Percentiles rank a stretch among this genome's conserved stretches.
Evolutionary conservation across 2,888 invertebrate genomes (phyloP).

Genomic region (Thecocarcelia acutangulata): DNA sequence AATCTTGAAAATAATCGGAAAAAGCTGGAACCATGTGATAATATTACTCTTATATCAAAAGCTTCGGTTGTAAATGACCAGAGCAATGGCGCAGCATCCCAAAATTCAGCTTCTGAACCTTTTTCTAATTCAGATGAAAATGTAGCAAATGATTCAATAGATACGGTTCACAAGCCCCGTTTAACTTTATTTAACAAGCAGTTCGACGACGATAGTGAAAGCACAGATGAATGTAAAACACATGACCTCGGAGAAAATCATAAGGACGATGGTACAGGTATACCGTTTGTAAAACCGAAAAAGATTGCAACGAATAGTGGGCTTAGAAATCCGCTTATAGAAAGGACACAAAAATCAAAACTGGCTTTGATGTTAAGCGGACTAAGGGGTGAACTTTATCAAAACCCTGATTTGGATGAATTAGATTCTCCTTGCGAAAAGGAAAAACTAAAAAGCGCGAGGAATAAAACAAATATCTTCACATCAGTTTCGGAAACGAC

Average conservation of each 20-base stretch:
- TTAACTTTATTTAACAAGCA: constrained; percentile 79
- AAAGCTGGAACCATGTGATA: constrained; percentile 54
- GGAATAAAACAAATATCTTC: background rate
- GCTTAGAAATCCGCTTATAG: constrained; percentile 74
- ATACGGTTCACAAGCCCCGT: constrained; percentile 73
- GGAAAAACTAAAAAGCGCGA: background rate
- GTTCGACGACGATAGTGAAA: constrained; percentile 70
- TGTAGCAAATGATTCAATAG: background rate
- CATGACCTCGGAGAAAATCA: constrained; percentile 47
- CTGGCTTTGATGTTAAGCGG: constrained; percentile 80
- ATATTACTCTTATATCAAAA: constrained; percentile 69
- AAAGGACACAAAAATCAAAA: constrained; percentile 79
- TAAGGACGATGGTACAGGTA: constrained; percentile 74
- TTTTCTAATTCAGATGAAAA: constrained; percentile 42
- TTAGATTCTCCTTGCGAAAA: constrained; percentile 44
- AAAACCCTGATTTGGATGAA: constrained; percentile 72
- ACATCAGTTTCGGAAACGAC: background rate
- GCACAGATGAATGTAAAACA: constrained; percentile 63
- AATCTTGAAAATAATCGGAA: constrained; percentile 68
- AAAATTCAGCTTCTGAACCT: constrained; percentile 65
- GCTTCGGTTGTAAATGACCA: constrained; percentile 38
- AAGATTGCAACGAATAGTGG: constrained; percentile 71
- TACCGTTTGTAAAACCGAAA: constrained; percentile 80
- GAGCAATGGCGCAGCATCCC: constrained; percentile 39
- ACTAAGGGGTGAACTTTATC: constrained; percentile 78